Evolutionary conservation across 2,113 vertebrate species (phyloP).

Genomic region (Campylomormyrus tamandua): DNA sequence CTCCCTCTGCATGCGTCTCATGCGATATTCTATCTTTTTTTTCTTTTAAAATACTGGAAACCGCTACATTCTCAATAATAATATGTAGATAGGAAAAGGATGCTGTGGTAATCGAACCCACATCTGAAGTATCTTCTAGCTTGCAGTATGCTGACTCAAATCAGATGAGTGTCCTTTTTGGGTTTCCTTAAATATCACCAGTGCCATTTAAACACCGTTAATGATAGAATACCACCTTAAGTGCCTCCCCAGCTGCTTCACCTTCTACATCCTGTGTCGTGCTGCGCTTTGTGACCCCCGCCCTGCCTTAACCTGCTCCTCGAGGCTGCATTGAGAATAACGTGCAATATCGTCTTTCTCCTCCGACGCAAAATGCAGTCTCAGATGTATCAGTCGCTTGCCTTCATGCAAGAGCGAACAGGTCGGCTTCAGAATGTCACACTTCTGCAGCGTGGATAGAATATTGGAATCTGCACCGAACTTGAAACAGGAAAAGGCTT

Average conservation of each 20-base stretch:
- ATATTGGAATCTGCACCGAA: background rate
- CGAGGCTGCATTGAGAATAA: constrained; percentile 48
- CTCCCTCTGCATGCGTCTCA: background rate
- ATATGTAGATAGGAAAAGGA: background rate
- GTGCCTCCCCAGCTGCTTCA: background rate
- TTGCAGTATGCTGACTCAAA: background rate
- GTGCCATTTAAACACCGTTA: background rate
- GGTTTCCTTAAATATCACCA: background rate
- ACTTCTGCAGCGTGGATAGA: background rate
- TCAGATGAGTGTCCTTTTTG: background rate
- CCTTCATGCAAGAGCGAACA: constrained; percentile 82
- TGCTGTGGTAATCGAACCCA: background rate
- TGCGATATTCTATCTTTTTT: background rate
- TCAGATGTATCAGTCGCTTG: constrained; percentile 69
- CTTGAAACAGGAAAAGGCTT: too few relatives aligned
- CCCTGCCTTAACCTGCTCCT: background rate
- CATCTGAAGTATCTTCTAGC: background rate
- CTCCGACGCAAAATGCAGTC: constrained; percentile 61
- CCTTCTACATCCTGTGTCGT: background rate
- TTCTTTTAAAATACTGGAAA: background rate
- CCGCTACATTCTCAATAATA: background rate
- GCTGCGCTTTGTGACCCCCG: background rate
- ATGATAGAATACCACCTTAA: background rate
- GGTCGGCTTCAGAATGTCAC: constrained; percentile 69
- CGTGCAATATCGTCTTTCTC: constrained; percentile 22